These are phyloP conservation scores for Solenodon paradoxus DNA, from an alignment of 2,113 vertebrate genomes.

Conservation along the genomic window DNA sequence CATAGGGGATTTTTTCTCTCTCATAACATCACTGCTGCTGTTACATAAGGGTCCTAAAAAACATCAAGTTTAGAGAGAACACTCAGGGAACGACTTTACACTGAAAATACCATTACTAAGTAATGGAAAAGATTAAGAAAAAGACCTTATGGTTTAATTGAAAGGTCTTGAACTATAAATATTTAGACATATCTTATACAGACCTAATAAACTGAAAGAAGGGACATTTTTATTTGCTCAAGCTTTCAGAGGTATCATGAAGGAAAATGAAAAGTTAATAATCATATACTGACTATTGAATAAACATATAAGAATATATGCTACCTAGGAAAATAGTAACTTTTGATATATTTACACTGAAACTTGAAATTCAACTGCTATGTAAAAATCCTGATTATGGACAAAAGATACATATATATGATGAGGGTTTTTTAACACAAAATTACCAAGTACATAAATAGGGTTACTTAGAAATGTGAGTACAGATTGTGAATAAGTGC, in stretches of 20 bases:
- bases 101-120: background rate
- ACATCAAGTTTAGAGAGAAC: background rate
- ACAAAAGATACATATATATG: background rate
- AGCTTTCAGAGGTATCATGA: background rate
- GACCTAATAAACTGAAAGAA: constrained; percentile 19
- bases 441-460: background rate
- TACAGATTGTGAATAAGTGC: background rate
- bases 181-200: background rate
- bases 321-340: background rate
- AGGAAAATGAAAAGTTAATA: background rate
- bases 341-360: background rate
- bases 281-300: background rate
- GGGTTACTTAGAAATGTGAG: background rate
- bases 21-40: background rate
- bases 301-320: background rate
- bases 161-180: background rate
- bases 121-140: background rate
- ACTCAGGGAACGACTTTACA: background rate
- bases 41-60: background rate
- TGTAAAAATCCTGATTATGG: background rate
- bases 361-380: background rate
- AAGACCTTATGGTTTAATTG: background rate
- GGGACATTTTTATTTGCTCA: background rate
- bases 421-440: background rate
- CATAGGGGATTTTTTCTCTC: background rate